A percentile compares a stretch with the other conserved stretches of the same genome.
phyloP scores from a whole-genome alignment of 2,888 invertebrate genomes.

The Phragmatobia fuliginosa region DNA sequence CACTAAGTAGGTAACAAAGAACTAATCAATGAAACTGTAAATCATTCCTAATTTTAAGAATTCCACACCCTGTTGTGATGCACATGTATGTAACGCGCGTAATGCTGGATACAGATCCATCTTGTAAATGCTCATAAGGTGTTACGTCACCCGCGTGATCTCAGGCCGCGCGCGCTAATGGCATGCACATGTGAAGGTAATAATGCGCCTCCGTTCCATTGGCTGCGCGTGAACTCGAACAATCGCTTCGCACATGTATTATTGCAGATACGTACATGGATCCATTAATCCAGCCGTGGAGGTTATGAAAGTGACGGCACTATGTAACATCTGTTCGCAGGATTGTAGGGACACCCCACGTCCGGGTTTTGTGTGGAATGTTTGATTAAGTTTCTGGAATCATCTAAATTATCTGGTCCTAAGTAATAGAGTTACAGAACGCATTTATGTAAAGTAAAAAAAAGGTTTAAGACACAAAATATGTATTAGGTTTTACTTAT shows the following conservation, averaged over 20 bases:
- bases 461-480: neutral
- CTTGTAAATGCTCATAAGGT: neutral
- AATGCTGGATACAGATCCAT: neutral
- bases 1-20: neutral
- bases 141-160: neutral
- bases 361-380: neutral
- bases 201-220: neutral
- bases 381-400: neutral
- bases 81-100: neutral
- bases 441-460: neutral
- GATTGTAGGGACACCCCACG: neutral
- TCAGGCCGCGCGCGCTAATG: neutral
- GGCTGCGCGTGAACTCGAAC: conserved; percentile 6
- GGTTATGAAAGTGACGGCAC: conserved; percentile 8
- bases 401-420: neutral
- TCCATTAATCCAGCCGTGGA: conserved; percentile 5
- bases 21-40: neutral
- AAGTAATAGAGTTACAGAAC: neutral
- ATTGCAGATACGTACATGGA: neutral
- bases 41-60: neutral
- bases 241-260: neutral
- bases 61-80: too few species aligned
- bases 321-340: conserved; percentile 8
- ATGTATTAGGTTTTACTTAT: too few species aligned
- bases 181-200: conserved; percentile 4